Percentiles rank a stretch among this genome's conserved stretches.
Conservation (phyloP, 2,888 invertebrate genomes). For the Uloborus plumipes region DNA sequence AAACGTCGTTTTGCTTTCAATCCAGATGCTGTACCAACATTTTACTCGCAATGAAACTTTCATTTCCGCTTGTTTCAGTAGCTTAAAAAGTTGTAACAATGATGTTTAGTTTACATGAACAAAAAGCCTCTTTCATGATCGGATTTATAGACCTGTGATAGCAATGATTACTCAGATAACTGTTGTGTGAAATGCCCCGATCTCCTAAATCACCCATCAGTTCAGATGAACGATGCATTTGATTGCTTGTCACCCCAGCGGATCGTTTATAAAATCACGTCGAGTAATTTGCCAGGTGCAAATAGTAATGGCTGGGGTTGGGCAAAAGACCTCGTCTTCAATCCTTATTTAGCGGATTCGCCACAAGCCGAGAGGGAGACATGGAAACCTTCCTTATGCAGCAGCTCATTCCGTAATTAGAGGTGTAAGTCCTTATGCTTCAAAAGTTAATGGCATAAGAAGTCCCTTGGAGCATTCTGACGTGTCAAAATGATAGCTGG, state of each 20-base stretch:
- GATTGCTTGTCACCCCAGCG: slow-evolving; percentile 17
- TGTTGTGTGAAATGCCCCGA: too few relatives aligned
- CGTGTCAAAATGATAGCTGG: slow-evolving; percentile 52
- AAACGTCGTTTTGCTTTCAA: too few relatives aligned
- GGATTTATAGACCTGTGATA: too few relatives aligned
- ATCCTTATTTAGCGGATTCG: slow-evolving; percentile 39
- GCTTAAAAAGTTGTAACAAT: neutral
- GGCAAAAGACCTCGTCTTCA: slow-evolving; percentile 16
- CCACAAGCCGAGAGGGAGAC: neutral
- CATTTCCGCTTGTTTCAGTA: too few relatives aligned
- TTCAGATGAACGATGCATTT: slow-evolving; percentile 5
- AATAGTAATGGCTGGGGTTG: slow-evolving; percentile 46
- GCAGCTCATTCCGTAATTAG: slow-evolving; percentile 38
- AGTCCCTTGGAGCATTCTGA: slow-evolving; percentile 44
- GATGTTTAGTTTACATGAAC: slow-evolving; percentile 5
- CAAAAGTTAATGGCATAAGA: slow-evolving; percentile 36
- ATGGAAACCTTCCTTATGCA: slow-evolving; percentile 4
- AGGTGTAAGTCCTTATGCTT: slow-evolving; percentile 54
- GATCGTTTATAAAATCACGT: slow-evolving; percentile 10
- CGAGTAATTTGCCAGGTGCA: slow-evolving; percentile 38
- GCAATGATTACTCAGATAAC: too few relatives aligned
- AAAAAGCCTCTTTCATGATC: neutral
- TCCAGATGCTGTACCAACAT: too few relatives aligned
- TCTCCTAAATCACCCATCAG: neutral
- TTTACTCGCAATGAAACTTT: too few relatives aligned